A percentile compares a stretch with the other conserved stretches of the same genome.
Evolutionary conservation across 1,140 invertebrate species (phyloP).

Genomic region (Phortica variegata): DNA sequence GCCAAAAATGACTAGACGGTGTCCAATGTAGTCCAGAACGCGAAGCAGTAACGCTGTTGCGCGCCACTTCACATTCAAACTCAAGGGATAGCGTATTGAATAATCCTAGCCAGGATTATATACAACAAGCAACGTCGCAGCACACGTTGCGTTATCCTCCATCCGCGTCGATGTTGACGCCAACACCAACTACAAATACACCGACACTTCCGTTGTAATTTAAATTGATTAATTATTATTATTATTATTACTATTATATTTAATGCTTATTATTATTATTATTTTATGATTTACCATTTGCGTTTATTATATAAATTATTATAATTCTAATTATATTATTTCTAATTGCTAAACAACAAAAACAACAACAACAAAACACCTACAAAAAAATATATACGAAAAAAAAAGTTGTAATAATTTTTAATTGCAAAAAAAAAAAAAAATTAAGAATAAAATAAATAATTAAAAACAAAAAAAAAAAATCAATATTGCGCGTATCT

Average conservation of each 20-base stretch:
- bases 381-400: too few relatives aligned
- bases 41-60: slow-evolving; percentile 67
- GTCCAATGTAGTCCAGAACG: slow-evolving; percentile 63
- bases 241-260: slow-evolving; percentile 24
- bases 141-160: slow-evolving; percentile 58
- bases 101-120: slow-evolving; percentile 58
- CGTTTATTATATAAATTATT: slow-evolving; percentile 48
- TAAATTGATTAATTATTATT: slow-evolving; percentile 24
- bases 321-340: slow-evolving; percentile 55
- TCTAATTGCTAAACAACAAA: too few relatives aligned
- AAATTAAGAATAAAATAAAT: too few relatives aligned
- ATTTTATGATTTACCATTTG: slow-evolving; percentile 54
- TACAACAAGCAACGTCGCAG: slow-evolving; percentile 57
- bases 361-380: too few relatives aligned
- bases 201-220: slow-evolving; percentile 59
- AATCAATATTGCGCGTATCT: too few relatives aligned
- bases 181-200: slow-evolving; percentile 59
- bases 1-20: slow-evolving; percentile 59
- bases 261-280: slow-evolving; percentile 49
- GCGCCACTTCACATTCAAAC: slow-evolving; percentile 68
- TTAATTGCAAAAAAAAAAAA: too few relatives aligned
- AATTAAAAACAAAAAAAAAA: too few relatives aligned
- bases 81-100: slow-evolving; percentile 67
- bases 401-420: too few relatives aligned
- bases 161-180: slow-evolving; percentile 58